phyloP scores from a whole-genome alignment of 2,113 vertebrate species.

The Scytalopus superciliaris region DNA sequence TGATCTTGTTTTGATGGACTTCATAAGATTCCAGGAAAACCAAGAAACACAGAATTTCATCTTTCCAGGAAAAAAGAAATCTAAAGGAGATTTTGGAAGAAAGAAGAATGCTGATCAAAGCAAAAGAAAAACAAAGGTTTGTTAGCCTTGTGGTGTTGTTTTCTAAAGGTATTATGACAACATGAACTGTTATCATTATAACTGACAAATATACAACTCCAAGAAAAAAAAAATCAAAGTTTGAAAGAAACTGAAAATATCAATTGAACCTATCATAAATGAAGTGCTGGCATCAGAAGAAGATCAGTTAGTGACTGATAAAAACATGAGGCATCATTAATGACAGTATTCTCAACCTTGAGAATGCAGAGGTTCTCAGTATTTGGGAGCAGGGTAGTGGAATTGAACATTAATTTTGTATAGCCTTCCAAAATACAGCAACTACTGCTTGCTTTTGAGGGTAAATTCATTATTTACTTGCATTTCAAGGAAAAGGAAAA shows the following conservation, averaged over 20 bases:
- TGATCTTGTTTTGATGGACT: background rate
- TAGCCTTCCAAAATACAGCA: background rate
- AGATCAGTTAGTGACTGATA: background rate
- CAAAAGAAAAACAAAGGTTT: background rate
- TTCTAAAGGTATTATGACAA: background rate
- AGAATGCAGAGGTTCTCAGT: background rate
- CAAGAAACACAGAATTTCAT: background rate
- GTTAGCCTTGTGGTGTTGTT: fast-evolving
- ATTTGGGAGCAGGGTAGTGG: fast-evolving
- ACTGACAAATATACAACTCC: background rate
- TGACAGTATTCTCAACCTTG: background rate
- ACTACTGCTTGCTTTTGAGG: background rate
- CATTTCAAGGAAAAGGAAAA: background rate
- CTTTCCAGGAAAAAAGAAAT: background rate
- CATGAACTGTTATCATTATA: background rate
- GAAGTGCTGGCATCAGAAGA: background rate
- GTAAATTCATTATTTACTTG: background rate
- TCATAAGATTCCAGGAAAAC: background rate
- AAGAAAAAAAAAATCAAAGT: background rate
- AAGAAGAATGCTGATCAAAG: background rate
- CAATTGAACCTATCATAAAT: background rate
- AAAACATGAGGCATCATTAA: background rate
- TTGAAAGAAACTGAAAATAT: background rate
- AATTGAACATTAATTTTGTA: background rate
- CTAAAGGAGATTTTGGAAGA: background rate